These are phyloP conservation scores for Notothenia rossii DNA, from an alignment of 2,113 vertebrate genomes.

Conservation along the genomic window DNA sequence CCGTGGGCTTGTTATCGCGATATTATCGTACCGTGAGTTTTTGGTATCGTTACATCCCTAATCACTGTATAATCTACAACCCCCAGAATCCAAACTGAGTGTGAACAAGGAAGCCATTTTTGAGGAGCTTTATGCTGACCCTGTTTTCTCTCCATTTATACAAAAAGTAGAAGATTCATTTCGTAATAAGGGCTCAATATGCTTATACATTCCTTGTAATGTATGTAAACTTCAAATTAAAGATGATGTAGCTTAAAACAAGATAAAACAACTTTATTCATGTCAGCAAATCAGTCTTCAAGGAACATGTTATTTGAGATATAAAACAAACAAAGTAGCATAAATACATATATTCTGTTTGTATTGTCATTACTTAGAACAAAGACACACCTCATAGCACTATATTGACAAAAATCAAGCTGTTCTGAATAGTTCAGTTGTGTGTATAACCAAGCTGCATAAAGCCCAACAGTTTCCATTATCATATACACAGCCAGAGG, in stretches of 20 bases:
- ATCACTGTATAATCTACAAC: neutral
- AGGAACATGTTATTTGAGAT: neutral
- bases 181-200: neutral
- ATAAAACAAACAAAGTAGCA: neutral
- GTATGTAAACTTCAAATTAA: neutral
- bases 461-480: constrained; percentile 5
- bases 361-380: neutral
- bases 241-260: neutral
- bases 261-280: neutral
- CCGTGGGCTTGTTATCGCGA: too few species aligned
- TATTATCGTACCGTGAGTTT: too few species aligned
- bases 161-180: neutral
- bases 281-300: neutral
- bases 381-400: neutral
- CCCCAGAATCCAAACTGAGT: neutral
- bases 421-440: neutral
- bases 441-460: neutral
- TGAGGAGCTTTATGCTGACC: neutral
- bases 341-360: neutral
- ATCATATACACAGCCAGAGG: neutral
- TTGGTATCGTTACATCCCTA: too few species aligned
- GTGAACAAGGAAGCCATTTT: neutral
- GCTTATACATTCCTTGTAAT: neutral
- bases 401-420: neutral
- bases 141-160: neutral